Evolutionary conservation across 2,888 invertebrate species (phyloP), one percentile per base, ranked within the genome.

Genomic region (Biston stratarius): DNA sequence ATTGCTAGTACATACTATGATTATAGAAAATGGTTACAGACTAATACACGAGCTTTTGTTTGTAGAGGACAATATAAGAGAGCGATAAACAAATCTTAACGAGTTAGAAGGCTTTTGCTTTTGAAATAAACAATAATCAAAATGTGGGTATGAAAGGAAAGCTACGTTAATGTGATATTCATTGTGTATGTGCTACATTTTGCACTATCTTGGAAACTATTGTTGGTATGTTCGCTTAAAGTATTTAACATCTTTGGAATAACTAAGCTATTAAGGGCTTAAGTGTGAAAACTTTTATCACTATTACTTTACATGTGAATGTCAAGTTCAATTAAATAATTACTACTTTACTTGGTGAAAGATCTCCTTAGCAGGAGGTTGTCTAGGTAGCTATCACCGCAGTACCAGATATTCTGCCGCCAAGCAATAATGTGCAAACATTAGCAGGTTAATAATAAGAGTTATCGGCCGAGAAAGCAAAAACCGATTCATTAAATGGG

Each of bases 21-120:
- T 24, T 34, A 53, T 10, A 38, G 36, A 53, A 49, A 42, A 59
- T 51, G 34, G 24, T 36, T 15, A 47, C 40, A 47, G 33, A 47
- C n/a, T 47, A 24, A 40, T 11, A 57, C 14, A 49, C 5, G 12
- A 44, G 57, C 63, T 63, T 63, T 63, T 63, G 63, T 63, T 51
- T 34, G 42, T 10, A 14, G 8, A 44, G 42, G 44, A 63, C 63
- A 63, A 63, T 57, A 40, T 38, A 47, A 47, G 56, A 45, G 34
- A 45, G 34, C 57, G 12, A 45, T 57, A 57, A 45, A 57, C 57
- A 61, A 40, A 36, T 10, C 52, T 36, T 53, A 44, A 53, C 52
- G 47, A 24, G 15, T 55, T 38, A 61, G 38, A 61, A 40, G 60
- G 24, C 38, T 53, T 47, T 61, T 51, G 34, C 33, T 14, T 47